Conservation (phyloP, 2,113 vertebrate species). For the Bothrops jararaca region DNA sequence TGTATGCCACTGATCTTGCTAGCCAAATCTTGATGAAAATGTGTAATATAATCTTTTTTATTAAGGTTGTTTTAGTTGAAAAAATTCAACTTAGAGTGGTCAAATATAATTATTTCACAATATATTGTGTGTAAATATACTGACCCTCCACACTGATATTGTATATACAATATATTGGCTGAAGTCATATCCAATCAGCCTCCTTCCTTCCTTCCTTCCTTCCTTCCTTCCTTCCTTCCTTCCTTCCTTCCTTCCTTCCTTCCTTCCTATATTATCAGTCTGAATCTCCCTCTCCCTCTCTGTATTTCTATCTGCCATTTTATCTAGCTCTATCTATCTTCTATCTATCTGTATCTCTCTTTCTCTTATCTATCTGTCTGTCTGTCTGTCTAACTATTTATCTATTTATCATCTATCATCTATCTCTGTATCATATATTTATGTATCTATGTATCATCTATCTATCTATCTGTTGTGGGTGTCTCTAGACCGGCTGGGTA, state of each 20-base stretch:
- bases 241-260: not conserved
- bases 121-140: not conserved
- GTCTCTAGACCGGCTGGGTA: too few relatives aligned
- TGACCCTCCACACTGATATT: not conserved
- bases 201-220: not conserved
- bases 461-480: too few relatives aligned
- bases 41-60: conserved; percentile 2
- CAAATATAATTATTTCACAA: not conserved
- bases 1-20: not conserved
- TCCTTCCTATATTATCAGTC: not conserved
- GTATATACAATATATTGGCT: not conserved
- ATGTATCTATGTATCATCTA: too few relatives aligned
- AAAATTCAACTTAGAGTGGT: not conserved
- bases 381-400: too few relatives aligned
- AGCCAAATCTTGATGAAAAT: not conserved
- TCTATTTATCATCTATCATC: too few relatives aligned
- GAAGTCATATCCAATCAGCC: not conserved
- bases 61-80: not conserved
- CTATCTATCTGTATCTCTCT: too few relatives aligned
- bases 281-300: not conserved
- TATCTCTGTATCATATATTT: too few relatives aligned
- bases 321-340: too few relatives aligned
- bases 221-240: not conserved
- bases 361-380: too few relatives aligned
- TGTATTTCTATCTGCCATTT: not conserved